Conservation (phyloP, 1,140 invertebrate genomes). For the Kradibia gibbosae region DNA sequence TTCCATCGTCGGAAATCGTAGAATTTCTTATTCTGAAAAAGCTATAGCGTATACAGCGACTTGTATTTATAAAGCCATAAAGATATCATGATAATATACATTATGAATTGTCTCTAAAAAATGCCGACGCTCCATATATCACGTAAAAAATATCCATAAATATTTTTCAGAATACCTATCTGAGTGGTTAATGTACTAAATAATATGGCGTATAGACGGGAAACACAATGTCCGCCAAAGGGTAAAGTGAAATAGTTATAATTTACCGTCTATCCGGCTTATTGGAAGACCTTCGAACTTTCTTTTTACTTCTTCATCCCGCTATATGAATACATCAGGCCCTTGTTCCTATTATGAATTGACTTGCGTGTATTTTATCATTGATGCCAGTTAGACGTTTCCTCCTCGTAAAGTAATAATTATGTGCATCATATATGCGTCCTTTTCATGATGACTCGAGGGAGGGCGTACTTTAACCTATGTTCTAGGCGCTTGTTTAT, state of each 20-base stretch:
- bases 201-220: no score
- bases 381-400: neutral
- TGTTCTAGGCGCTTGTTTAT: neutral
- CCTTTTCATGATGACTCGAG: neutral
- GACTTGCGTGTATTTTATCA: neutral
- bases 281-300: no score
- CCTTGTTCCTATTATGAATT: neutral
- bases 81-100: neutral
- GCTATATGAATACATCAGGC: no score
- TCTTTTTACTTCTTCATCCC: neutral
- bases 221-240: no score
- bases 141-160: no score
- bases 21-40: neutral
- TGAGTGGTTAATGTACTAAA: no score
- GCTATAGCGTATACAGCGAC: neutral
- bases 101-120: neutral
- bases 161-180: no score
- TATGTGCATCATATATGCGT: neutral
- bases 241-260: no score
- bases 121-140: neutral
- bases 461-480: neutral
- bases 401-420: slow-evolving; percentile 10
- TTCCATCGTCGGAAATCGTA: neutral
- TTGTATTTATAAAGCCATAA: no score
- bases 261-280: no score